Evolutionary conservation across 2,113 vertebrate species (phyloP).

Genomic region (Rhegmatorhina hoffmannsi): DNA sequence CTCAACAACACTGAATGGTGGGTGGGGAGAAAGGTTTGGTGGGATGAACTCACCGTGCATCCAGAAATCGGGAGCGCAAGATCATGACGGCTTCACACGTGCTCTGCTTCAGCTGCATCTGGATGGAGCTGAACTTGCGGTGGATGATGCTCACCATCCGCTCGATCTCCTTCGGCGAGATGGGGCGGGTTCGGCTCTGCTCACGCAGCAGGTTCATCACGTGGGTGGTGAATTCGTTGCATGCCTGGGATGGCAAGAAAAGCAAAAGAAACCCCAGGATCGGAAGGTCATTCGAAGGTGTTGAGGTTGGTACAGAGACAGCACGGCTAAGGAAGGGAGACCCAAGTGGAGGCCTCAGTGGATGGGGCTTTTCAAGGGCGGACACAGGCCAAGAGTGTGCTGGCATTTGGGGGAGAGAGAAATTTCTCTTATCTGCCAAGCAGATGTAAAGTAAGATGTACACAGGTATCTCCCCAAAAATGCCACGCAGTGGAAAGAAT

Average conservation of each 20-base stretch:
- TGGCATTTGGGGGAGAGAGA: not conserved
- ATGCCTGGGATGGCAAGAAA: constrained; percentile 80
- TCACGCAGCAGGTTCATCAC: constrained; percentile 98
- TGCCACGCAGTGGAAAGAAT: too few relatives aligned
- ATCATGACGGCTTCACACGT: constrained; percentile 99
- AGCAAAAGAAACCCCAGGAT: constrained; percentile 59
- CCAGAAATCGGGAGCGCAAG: constrained; percentile 96
- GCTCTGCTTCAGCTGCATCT: constrained; percentile 99
- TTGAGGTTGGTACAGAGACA: not conserved
- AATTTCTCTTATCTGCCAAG: not conserved
- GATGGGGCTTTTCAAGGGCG: not conserved
- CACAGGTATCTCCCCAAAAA: too few relatives aligned
- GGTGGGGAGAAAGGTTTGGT: not conserved
- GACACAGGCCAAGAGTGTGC: not conserved
- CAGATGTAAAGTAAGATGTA: not conserved
- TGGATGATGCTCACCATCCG: constrained; percentile 99
- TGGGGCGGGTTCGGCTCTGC: constrained; percentile 94
- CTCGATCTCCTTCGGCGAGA: constrained; percentile 98
- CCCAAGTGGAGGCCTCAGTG: accelerated
- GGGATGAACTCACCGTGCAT: constrained; percentile 82
- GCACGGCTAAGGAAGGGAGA: not conserved
- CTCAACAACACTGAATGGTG: accelerated
- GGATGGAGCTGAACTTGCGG: constrained; percentile 99
- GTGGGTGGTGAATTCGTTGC: constrained; percentile 98
- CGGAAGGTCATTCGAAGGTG: not conserved